phyloP scores from a whole-genome alignment of 2,113 vertebrate species.

The Podarcis raffonei region DNA sequence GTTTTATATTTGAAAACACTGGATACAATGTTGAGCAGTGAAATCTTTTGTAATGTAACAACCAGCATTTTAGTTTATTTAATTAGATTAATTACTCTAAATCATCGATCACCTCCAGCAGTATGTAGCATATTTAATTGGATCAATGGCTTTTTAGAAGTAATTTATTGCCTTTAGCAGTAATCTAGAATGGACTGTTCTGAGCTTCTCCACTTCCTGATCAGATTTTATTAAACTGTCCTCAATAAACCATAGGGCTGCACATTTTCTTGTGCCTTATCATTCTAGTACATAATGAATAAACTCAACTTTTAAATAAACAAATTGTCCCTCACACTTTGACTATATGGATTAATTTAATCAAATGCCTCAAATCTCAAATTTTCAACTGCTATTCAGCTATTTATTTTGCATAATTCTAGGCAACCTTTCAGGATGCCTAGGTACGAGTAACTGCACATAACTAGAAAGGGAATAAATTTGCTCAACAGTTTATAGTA shows the following conservation, averaged over 20 bases:
- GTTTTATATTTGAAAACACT: slow-evolving; percentile 7
- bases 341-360: background rate
- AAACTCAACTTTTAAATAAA: background rate
- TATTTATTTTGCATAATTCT: too few species aligned
- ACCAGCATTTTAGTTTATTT: background rate
- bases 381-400: background rate
- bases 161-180: slow-evolving; percentile 15
- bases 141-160: slow-evolving; percentile 29
- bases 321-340: background rate
- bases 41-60: background rate
- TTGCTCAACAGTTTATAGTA: too few species aligned
- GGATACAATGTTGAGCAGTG: background rate
- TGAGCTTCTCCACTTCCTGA: background rate
- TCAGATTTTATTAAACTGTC: background rate
- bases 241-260: background rate
- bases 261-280: background rate
- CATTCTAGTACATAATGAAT: background rate
- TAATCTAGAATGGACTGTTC: slow-evolving; percentile 9
- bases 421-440: too few species aligned
- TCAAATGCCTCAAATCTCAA: background rate
- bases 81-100: slow-evolving; percentile 26
- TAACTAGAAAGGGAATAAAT: too few species aligned
- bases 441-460: too few species aligned
- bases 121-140: slow-evolving; percentile 24
- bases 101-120: slow-evolving; percentile 9